Conservation (phyloP, 2,888 invertebrate genomes). For the Andrena hattorfiana region DNA sequence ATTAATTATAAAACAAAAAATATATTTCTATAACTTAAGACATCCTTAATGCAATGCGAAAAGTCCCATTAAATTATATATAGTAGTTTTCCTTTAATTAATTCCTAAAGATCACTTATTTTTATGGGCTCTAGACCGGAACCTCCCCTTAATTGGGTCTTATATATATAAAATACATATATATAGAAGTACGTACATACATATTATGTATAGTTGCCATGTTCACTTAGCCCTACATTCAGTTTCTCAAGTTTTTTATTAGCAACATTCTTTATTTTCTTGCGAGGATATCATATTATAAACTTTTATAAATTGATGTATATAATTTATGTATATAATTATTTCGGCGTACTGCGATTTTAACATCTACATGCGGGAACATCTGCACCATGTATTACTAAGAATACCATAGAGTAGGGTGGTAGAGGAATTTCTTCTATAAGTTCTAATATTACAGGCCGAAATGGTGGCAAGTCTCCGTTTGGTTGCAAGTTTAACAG, state of each 20-base stretch:
- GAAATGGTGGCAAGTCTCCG: conserved; percentile 86
- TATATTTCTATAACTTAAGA: no score
- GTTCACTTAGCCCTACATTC: not conserved
- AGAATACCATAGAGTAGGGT: conserved; percentile 89
- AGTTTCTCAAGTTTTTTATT: conserved; percentile 12
- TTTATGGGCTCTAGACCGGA: no score
- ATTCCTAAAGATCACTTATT: no score
- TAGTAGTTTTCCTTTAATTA: no score
- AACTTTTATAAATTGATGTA: conserved; percentile 35
- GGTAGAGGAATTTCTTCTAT: conserved; percentile 86
- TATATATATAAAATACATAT: no score
- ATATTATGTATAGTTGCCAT: no score
- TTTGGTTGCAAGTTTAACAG: conserved; percentile 85
- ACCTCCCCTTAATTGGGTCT: no score
- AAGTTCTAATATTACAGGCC: conserved; percentile 85
- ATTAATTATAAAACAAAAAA: no score
- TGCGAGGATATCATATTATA: conserved; percentile 11
- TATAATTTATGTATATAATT: conserved; percentile 5
- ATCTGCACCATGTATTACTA: conserved; percentile 87
- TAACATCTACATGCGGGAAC: conserved; percentile 77
- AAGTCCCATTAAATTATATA: no score
- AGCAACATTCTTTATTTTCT: not conserved
- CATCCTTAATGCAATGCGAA: no score
- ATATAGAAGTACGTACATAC: not conserved
- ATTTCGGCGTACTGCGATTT: conserved; percentile 21